Base-by-base conservation (phyloP, 2,113 vertebrate species). In the Siniperca knerii region DNA sequence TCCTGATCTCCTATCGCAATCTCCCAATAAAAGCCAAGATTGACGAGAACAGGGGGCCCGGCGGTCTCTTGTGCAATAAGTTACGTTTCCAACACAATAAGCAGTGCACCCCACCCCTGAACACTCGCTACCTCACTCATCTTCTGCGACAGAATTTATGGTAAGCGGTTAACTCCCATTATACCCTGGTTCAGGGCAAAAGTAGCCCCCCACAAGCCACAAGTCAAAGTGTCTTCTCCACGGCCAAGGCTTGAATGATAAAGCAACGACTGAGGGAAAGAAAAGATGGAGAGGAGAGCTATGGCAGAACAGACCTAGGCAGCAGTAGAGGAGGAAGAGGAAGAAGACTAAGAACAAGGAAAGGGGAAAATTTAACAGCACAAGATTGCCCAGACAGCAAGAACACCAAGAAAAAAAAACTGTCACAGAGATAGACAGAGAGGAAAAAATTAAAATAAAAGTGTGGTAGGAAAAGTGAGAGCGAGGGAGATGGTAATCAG, bases 21-120 rank as follows among this genome's bases (percentile, higher is more conserved):
- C 76, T 86, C 83, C 88, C 80, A 92, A 89, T 92, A 92, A 93
- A 90, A 84, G 69, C 46, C 18, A 21, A 84, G 93, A 94, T 88
- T 88, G 92, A 94, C 75, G 78, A 84, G 69, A 77, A 44, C 75
- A 55, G 60, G 68, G 75, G 77, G 69, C 79, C 54, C 2, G 6
- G 75, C 54, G n/a, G 90, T 83, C 91, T 87, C 90, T 40, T 42
- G 84, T 76, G 90, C 79, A 86, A 93, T 92, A 89, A 89, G 68
- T 92, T 89, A 89, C 61, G 61, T 89, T 88, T 91, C 84, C 80
- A 80, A 62, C 77, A 86, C 89, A 87, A 91, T 93, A 93, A 86
- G 72, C 81, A 64, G 80, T 4, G 52, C 23, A 23, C 61, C 79
- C 84, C 84, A 65, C 76, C 25, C 60, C 71, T 55, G 54, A 81